These are phyloP conservation scores for Drosophila tropicalis DNA, from an alignment of 1,140 invertebrate species.

Conservation along the genomic window DNA sequence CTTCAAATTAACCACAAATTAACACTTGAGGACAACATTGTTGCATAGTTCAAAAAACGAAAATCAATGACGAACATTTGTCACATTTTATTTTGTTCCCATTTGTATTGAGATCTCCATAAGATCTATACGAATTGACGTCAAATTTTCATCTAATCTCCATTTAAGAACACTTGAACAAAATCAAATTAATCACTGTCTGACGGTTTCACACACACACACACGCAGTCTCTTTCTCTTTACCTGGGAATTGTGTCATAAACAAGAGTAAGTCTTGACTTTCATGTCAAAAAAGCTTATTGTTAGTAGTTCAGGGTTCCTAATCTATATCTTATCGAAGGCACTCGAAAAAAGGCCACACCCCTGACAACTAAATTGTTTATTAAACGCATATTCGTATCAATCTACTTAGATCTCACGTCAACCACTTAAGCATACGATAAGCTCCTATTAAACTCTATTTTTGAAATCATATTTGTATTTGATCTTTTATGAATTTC, in stretches of 20 bases:
- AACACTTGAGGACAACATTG: constrained; percentile 30
- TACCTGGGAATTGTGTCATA: constrained; percentile 37
- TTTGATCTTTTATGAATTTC: constrained; percentile 45
- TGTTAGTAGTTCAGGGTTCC: constrained; percentile 32
- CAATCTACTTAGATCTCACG: constrained; percentile 44
- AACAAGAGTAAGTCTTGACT: constrained; percentile 49
- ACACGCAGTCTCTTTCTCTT: not conserved
- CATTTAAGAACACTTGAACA: constrained; percentile 15
- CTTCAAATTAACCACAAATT: constrained; percentile 46
- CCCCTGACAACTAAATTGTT: constrained; percentile 62
- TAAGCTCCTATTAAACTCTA: constrained; percentile 45
- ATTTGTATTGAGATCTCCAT: not conserved
- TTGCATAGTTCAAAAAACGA: not conserved
- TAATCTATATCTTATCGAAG: constrained; percentile 19
- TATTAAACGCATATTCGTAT: constrained; percentile 58
- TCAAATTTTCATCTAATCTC: constrained; percentile 36
- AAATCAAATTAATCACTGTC: constrained; percentile 47
- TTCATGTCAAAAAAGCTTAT: constrained; percentile 11
- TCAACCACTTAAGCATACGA: constrained; percentile 50
- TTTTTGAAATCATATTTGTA: constrained; percentile 23
- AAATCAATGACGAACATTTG: not conserved
- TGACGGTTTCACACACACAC: not conserved
- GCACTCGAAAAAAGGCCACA: constrained; percentile 29
- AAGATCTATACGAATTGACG: constrained; percentile 28
- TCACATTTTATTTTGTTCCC: not conserved